A percentile compares a stretch with the other conserved stretches of the same genome.
These are phyloP conservation scores for Athrips mouffetella DNA, from an alignment of 2,888 invertebrate species.

Conservation along the genomic window DNA sequence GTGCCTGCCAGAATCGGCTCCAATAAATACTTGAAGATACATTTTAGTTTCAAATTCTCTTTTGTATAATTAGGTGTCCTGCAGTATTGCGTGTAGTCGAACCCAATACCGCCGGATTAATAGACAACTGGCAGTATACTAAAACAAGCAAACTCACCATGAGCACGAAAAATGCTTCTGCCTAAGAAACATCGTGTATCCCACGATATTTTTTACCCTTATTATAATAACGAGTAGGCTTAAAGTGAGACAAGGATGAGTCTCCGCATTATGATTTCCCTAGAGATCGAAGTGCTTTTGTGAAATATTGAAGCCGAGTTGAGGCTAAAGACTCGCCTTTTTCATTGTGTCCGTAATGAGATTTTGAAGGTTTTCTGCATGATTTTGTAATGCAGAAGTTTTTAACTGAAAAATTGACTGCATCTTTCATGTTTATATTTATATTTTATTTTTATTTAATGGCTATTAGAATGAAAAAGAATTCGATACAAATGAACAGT, in stretches of 20 bases:
- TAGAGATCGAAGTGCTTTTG: not conserved
- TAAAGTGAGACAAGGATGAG: slow-evolving; percentile 2
- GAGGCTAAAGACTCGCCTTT: slow-evolving; percentile 17
- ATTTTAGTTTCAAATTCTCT: too few relatives aligned
- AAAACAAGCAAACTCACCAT: not conserved
- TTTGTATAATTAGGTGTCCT: too few relatives aligned
- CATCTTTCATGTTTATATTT: too few relatives aligned
- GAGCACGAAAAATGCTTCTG: slow-evolving; percentile 3
- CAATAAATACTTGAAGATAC: too few relatives aligned
- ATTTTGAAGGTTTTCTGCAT: slow-evolving; percentile 17
- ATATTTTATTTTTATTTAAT: too few relatives aligned
- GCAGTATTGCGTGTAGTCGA: too few relatives aligned
- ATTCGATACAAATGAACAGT: too few relatives aligned
- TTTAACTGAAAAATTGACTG: too few relatives aligned
- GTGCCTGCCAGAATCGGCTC: too few relatives aligned
- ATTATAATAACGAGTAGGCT: not conserved
- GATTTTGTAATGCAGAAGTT: not conserved
- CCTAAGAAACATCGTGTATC: not conserved
- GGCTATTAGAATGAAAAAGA: too few relatives aligned
- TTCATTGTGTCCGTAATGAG: slow-evolving; percentile 31
- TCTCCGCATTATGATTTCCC: slow-evolving; percentile 1
- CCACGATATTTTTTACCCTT: not conserved
- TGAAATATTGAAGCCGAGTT: slow-evolving; percentile 8
- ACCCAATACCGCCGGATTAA: too few relatives aligned
- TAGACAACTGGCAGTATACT: too few relatives aligned